A percentile compares a stretch with the other conserved stretches of the same genome.
phyloP scores from a whole-genome alignment of 2,113 vertebrate genomes.

The Catharus minimus region DNA sequence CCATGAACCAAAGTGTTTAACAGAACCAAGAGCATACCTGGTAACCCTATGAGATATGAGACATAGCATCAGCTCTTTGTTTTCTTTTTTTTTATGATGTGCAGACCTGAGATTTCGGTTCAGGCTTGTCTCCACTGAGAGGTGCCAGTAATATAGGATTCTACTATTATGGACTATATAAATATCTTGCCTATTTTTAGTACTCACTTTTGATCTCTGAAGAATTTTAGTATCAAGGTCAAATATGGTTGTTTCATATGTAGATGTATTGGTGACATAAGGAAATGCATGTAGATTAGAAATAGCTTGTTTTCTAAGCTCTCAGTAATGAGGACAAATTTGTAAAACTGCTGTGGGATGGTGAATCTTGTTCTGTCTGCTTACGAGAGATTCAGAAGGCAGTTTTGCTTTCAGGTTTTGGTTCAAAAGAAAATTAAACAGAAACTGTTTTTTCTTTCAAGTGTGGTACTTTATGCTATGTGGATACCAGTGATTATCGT shows the following conservation, averaged over 20 bases:
- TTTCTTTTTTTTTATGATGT: background rate
- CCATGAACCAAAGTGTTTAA: background rate
- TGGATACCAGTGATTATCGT: background rate
- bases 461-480: background rate
- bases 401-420: background rate
- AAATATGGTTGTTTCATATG: constrained; percentile 24
- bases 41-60: background rate
- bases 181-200: constrained; percentile 42
- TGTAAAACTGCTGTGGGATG: background rate
- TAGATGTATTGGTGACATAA: background rate
- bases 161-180: background rate
- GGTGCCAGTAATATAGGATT: background rate
- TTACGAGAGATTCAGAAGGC: background rate
- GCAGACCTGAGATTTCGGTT: background rate
- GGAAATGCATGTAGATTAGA: background rate
- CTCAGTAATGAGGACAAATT: background rate
- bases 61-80: background rate
- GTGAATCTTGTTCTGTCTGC: background rate
- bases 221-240: constrained; percentile 46
- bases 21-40: background rate
- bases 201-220: constrained; percentile 44
- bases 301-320: background rate
- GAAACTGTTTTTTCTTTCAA: background rate
- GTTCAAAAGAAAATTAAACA: background rate
- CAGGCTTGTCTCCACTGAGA: constrained; percentile 10